Base-by-base conservation (phyloP, 2,113 vertebrate species). In the Macquaria australasica region DNA sequence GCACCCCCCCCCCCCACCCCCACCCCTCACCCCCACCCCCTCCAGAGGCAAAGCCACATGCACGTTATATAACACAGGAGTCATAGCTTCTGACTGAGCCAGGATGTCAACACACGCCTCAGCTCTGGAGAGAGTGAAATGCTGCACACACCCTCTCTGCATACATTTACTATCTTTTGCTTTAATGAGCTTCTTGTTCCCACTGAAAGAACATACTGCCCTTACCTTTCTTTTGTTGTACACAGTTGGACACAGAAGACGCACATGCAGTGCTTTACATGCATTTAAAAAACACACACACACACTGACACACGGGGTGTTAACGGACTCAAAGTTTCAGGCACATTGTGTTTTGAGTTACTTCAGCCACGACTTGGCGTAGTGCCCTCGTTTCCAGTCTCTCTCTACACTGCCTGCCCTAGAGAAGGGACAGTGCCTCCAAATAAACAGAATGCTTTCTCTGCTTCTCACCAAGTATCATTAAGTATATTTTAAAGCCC, bases 1-100 rank as follows among this genome's bases (percentile, higher is more conserved):
- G 31, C 39, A 15, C 8, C 48, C 39, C 20, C 64, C 43, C 23
- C 25, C 51, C 64, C 1, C 5, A 37, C 63, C 41, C 39, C 15
- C 55, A 53, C 45, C 21, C 39, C 56, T 23, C 5, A 37, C 63
- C 41, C 39, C 15, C 55, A 53, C 45, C 21, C 39, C 56, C 62
- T 73, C 63, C 63, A 81, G 80, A 85, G 88, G 83, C 87, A 82
- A 82, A 87, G 79, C 89, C 92, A 91, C 89, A 90, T 88, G 78
- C 51, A 75, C 60, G 25, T 94, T 93, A 92, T 84, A 83, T 92
- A 94, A 95, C 79, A 62, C 11, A 31, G 74, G 86, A 89, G 85
- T 91, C 87, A 87, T 89, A 67, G 86, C 87, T 80, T 84, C 87
- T 84, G 87, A 81, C 34, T 64, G 78, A 66, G 85, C 88, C 85